A percentile compares a stretch with the other conserved stretches of the same genome.
These are phyloP conservation scores for Trichopria drosophilae DNA, from an alignment of 2,888 invertebrate genomes.

Conservation along the genomic window DNA sequence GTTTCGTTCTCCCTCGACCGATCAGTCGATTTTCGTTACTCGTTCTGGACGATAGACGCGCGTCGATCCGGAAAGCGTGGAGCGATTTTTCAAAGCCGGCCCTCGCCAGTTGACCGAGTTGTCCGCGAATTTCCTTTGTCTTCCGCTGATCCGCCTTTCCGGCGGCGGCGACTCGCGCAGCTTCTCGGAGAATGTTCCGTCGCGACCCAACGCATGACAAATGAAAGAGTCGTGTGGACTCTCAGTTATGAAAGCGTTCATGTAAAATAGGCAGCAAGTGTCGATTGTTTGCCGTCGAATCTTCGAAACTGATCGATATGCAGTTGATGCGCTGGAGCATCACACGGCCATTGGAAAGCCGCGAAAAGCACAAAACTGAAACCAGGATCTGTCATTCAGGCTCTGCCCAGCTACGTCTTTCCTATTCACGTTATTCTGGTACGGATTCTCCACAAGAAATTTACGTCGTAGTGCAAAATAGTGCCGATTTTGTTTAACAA, in stretches of 20 bases:
- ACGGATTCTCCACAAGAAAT: constrained; percentile 31
- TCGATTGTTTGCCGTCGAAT: no score
- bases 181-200: no score
- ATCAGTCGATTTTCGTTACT: constrained; percentile 52
- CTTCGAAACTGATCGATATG: no score
- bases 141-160: constrained; percentile 3
- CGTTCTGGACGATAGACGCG: constrained; percentile 47
- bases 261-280: no score
- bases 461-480: background rate
- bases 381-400: constrained; percentile 40
- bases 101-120: constrained; percentile 2
- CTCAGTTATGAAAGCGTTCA: no score
- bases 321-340: constrained; percentile 56
- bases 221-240: no score
- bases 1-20: constrained; percentile 41
- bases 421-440: constrained; percentile 41
- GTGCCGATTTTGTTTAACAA: background rate
- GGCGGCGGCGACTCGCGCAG: constrained; percentile 7
- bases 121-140: constrained; percentile 15
- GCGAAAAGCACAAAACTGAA: constrained; percentile 43
- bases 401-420: constrained; percentile 32
- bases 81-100: constrained; percentile 13
- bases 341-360: constrained; percentile 49
- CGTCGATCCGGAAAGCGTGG: no score
- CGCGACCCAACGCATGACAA: no score